Evolutionary conservation across 2,797 vertebrate genomes (phyloP).

Genomic region (Hapalemur alaotrensis): DNA sequence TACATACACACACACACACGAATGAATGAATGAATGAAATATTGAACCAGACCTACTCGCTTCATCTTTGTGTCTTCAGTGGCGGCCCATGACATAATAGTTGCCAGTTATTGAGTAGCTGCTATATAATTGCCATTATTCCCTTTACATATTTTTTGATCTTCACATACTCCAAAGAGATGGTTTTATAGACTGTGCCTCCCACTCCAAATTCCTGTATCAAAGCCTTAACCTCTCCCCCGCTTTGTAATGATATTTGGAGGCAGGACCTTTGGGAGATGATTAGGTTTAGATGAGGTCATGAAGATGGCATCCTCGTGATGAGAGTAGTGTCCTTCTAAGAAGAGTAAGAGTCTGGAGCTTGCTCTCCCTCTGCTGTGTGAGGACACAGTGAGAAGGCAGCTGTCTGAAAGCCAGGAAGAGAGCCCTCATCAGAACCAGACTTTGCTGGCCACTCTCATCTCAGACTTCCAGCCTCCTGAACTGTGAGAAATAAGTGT

Average conservation of each 20-base stretch:
- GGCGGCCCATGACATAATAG: neutral
- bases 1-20: neutral
- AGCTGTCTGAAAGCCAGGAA: neutral
- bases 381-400: neutral
- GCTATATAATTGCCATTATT: neutral
- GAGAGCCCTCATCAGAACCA: neutral
- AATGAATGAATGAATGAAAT: neutral
- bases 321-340: neutral
- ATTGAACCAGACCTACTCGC: neutral
- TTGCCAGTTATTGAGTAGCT: neutral
- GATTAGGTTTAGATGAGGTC: neutral
- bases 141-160: neutral
- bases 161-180: neutral
- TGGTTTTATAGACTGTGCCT: neutral
- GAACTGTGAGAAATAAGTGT: neutral
- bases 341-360: neutral
- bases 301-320: neutral
- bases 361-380: neutral
- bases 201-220: neutral
- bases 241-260: neutral
- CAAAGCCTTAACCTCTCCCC: neutral
- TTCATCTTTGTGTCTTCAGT: neutral
- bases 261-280: neutral
- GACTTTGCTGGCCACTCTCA: neutral
- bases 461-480: neutral